Conservation (phyloP, 2,797 vertebrate genomes). For the Chanos chanos region DNA sequence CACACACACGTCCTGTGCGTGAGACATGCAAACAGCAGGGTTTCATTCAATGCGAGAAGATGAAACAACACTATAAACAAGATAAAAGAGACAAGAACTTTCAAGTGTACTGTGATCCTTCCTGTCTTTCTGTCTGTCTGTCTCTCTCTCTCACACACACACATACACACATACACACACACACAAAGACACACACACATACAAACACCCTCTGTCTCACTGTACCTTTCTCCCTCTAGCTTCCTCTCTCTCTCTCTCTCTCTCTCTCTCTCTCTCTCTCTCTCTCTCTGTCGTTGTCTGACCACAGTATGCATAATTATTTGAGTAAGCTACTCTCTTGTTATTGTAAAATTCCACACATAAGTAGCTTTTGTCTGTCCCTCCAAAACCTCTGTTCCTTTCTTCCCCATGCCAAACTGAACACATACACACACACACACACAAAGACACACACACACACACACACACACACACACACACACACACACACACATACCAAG, state of each 20-base stretch:
- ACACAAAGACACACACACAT: too few relatives aligned
- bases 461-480: background rate
- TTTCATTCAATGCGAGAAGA: slow-evolving; percentile 18
- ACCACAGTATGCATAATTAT: slow-evolving; percentile 20
- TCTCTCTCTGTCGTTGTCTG: slow-evolving; percentile 20
- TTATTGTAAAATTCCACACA: slow-evolving; percentile 36
- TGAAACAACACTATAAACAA: slow-evolving; percentile 27
- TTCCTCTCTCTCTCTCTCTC: background rate
- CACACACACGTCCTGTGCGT: slow-evolving; percentile 3
- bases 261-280: background rate
- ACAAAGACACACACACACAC: background rate
- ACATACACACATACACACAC: too few relatives aligned
- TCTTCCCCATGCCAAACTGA: slow-evolving; percentile 8
- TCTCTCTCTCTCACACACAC: background rate
- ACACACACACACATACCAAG: background rate
- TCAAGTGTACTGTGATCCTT: background rate
- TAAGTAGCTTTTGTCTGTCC: slow-evolving; percentile 25
- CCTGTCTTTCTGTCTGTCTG: background rate
- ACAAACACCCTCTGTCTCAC: too few relatives aligned
- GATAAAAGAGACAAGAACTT: background rate
- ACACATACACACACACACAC: slow-evolving; percentile 2
- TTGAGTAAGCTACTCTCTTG: slow-evolving; percentile 33
- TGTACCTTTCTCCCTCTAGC: slow-evolving; percentile 19
- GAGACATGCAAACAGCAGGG: background rate
- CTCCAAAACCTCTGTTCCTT: slow-evolving; percentile 19